These are phyloP conservation scores for Chirona hameri DNA, from an alignment of 2,888 invertebrate genomes.

Conservation along the genomic window DNA sequence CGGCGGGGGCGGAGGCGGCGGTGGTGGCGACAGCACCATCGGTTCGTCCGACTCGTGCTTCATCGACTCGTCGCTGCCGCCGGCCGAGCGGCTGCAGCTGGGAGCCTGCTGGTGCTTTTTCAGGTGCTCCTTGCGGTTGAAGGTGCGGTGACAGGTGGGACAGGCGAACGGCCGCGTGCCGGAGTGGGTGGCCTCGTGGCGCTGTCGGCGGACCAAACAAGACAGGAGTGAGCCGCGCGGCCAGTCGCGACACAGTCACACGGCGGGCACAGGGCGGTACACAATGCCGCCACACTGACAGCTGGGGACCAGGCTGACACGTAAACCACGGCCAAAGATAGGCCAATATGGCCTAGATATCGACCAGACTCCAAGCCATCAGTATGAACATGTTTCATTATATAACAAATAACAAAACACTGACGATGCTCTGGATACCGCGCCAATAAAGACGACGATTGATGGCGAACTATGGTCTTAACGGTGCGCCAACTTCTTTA, in stretches of 20 bases:
- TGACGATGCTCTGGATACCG: too few relatives aligned
- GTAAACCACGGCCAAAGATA: too few relatives aligned
- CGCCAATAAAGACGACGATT: too few relatives aligned
- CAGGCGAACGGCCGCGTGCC: constrained; percentile 25
- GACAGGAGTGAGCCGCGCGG: background rate
- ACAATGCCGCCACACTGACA: too few relatives aligned
- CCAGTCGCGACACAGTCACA: background rate
- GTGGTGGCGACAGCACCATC: background rate
- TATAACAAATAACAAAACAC: too few relatives aligned
- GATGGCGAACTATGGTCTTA: too few relatives aligned
- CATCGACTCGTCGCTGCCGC: background rate
- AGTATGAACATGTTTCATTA: too few relatives aligned
- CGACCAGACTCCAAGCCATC: too few relatives aligned
- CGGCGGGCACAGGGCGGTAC: too few relatives aligned
- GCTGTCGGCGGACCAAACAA: background rate
- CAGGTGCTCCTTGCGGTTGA: constrained; percentile 30
- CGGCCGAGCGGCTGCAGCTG: background rate
- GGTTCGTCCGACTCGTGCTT: background rate
- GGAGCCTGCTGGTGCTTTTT: constrained; percentile 24
- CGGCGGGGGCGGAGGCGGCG: background rate
- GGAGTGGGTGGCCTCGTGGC: constrained; percentile 26
- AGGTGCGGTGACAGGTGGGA: background rate
- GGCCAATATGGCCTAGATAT: too few relatives aligned
- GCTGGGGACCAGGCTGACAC: too few relatives aligned
- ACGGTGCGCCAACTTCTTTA: too few relatives aligned